Evolutionary conservation across 2,113 vertebrate genomes (phyloP), one percentile per base, ranked within the genome.

Genomic region (Laticauda colubrina): DNA sequence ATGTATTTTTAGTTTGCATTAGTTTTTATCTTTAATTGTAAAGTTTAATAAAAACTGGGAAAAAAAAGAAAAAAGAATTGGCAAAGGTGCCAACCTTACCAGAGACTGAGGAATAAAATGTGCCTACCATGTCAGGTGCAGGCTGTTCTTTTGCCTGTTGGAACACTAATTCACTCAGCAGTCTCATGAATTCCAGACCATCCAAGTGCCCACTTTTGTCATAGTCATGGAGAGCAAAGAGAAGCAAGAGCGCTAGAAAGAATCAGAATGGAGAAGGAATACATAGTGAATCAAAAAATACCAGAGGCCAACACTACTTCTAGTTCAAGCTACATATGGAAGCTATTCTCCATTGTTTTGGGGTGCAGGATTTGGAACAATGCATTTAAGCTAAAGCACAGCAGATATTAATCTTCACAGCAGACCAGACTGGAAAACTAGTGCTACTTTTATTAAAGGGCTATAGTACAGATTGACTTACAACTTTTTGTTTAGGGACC

Each of bases 151-250:
- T 94, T 5, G 94, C 91, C 61, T 94, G 94, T 94, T 96, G 94
- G 43, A 96, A 95, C 93, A 97, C 97, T 87, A 97, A 97, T 0
- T 97, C 96, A 0, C 96, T 97, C 34, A 99, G 93, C 11, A 99
- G 95, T 94, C 97, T 98, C 98, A 99, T 96, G 94, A 99, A 97
- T 95, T 99, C 98, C 94, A 99, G 96, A 26, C 99, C 98, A 1
- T 99, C 98, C 97, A 99, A 97, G 34, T 86, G 93, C 26, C 98
- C 97, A 0, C 97, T 99, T 95, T 97, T 97, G 94, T 99, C 99
- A 0, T 97, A 98, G 97, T 99, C 98, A 0, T 98, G 98, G 9
- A 99, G 97, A 34, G 97, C 97, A 5, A 98, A 97, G 94, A 99
- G 97, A 97, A 98, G 98, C 94, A 99, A 98, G 23, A 99, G 97